These are phyloP conservation scores for Poeciliopsis gracilis DNA, from an alignment of 2,797 vertebrate genomes.

Conservation along the genomic window DNA sequence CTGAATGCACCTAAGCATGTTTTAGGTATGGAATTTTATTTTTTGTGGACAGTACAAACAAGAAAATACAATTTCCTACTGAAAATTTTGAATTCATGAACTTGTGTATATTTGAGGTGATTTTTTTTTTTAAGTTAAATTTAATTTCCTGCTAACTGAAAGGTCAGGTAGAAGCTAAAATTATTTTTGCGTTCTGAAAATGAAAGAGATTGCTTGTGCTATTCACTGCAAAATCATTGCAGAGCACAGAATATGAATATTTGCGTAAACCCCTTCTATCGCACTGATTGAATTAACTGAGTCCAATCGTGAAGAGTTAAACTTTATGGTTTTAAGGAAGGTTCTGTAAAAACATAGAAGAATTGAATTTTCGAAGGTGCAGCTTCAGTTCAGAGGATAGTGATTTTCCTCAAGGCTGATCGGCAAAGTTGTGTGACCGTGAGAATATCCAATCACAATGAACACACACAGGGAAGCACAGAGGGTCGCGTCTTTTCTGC, in stretches of 20 bases:
- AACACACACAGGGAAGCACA: conserved; percentile 23
- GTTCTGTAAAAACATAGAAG: conserved; percentile 29
- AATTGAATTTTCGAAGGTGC: conserved; percentile 28
- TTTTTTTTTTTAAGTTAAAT: background rate
- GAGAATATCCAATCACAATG: conserved; percentile 36
- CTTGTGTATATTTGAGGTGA: background rate
- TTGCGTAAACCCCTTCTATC: conserved; percentile 29
- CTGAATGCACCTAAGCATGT: background rate
- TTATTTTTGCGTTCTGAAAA: background rate
- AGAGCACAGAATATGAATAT: conserved; percentile 4
- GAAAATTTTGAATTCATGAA: background rate
- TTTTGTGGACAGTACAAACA: background rate
- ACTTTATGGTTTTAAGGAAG: conserved; percentile 51
- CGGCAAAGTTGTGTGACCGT: conserved; percentile 11
- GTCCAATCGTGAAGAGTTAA: conserved; percentile 10
- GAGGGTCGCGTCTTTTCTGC: conserved; percentile 29
- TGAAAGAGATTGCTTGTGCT: background rate
- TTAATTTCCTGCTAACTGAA: background rate
- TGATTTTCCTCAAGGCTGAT: conserved; percentile 21
- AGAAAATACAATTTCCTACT: background rate
- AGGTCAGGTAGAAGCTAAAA: background rate
- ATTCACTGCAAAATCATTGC: background rate
- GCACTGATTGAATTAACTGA: conserved; percentile 55
- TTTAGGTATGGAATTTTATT: background rate
- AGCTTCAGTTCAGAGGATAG: background rate